phyloP scores from a whole-genome alignment of 2,888 invertebrate species.

The Caenorhabditis becei region DNA sequence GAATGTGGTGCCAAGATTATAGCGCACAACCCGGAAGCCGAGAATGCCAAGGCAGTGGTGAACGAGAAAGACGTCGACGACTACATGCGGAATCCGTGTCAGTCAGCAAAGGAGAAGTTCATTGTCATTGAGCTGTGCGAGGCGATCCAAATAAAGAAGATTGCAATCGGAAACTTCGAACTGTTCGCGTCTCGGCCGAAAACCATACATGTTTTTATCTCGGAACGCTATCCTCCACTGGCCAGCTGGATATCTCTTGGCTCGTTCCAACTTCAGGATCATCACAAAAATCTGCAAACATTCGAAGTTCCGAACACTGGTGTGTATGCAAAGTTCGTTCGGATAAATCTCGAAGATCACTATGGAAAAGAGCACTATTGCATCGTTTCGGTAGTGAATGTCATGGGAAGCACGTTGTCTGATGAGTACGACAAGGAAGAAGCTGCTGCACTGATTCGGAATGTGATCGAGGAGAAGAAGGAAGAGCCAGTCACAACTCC shows the following conservation, averaged over 20 bases:
- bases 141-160: constrained; percentile 90
- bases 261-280: constrained; percentile 60
- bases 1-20: constrained; percentile 98
- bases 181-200: constrained; percentile 97
- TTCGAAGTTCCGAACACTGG: constrained; percentile 84
- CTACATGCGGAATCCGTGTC: constrained; percentile 97
- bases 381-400: constrained; percentile 94
- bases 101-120: constrained; percentile 83
- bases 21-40: constrained; percentile 93
- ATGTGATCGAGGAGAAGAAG: constrained; percentile 36
- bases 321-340: constrained; percentile 89
- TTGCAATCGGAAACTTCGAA: constrained; percentile 97
- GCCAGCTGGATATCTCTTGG: constrained; percentile 57
- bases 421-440: constrained; percentile 82
- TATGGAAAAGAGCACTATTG: constrained; percentile 98
- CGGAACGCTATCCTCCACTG: constrained; percentile 88
- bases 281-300: constrained; percentile 72
- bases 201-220: constrained; percentile 85
- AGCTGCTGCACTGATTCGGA: constrained; percentile 46
- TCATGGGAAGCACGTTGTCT: constrained; percentile 90
- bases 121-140: constrained; percentile 98
- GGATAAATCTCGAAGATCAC: constrained; percentile 91
- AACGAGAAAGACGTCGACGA: constrained; percentile 87
- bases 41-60: constrained; percentile 88
- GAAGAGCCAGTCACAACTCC: constrained; percentile 47